These are phyloP conservation scores for Butastur rufipennis DNA, from an alignment of 2,113 vertebrate genomes.

Conservation along the genomic window DNA sequence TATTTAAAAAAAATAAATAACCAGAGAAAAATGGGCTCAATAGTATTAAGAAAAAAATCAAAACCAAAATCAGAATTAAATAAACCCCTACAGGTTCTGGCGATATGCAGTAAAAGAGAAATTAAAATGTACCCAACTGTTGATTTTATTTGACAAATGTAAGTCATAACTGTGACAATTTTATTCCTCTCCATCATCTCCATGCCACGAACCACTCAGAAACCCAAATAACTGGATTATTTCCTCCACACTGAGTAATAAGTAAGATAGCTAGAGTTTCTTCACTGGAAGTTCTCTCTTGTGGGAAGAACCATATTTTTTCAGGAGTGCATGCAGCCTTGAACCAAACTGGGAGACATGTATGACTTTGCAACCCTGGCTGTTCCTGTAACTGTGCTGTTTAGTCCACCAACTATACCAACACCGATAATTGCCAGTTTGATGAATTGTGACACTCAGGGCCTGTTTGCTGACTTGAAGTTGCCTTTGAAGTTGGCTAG, in stretches of 20 bases:
- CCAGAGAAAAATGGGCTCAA: fast-evolving
- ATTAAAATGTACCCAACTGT: neutral
- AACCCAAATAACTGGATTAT: neutral
- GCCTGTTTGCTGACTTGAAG: neutral
- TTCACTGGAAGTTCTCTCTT: neutral
- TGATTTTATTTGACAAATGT: neutral
- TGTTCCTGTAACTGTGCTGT: neutral
- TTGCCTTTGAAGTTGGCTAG: conserved; percentile 15
- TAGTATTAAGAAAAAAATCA: neutral
- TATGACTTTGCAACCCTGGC: neutral
- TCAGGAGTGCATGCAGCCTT: neutral
- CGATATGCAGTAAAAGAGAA: neutral
- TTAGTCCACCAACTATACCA: neutral
- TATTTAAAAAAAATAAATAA: neutral
- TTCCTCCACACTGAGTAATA: neutral
- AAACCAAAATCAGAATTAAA: neutral
- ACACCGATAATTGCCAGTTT: neutral
- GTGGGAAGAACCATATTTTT: neutral
- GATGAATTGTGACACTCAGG: neutral
- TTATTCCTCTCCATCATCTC: neutral
- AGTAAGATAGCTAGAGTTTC: neutral
- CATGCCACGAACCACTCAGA: neutral
- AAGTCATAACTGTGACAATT: neutral
- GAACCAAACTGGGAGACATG: neutral
- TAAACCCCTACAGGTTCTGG: neutral